Percentiles rank a stretch among this genome's conserved stretches.
Conservation (phyloP, 1,140 invertebrate genomes). For the Apis florea region DNA sequence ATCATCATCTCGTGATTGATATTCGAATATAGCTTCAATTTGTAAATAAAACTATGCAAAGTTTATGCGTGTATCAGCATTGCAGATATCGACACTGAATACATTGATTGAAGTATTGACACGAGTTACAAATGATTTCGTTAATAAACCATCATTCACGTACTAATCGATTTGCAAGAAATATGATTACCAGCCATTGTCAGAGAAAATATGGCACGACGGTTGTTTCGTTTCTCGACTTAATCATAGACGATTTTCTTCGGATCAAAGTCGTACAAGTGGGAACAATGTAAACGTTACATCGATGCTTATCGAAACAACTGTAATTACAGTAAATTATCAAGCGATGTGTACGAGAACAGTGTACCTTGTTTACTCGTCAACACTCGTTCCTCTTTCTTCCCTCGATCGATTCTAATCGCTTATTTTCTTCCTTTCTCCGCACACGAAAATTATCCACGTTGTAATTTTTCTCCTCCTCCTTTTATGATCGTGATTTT, state of each 20-base stretch:
- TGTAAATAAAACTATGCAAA: too few species aligned
- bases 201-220: neutral
- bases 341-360: neutral
- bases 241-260: neutral
- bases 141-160: slow-evolving; percentile 4
- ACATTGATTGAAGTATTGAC: too few species aligned
- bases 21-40: too few species aligned
- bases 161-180: neutral
- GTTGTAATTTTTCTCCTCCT: neutral
- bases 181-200: neutral
- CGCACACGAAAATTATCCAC: neutral
- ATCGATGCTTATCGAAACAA: slow-evolving; percentile 33
- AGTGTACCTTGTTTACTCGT: neutral
- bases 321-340: slow-evolving; percentile 40
- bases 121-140: neutral
- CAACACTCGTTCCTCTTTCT: neutral
- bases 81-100: neutral
- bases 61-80: neutral
- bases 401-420: neutral
- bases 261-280: neutral
- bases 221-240: neutral
- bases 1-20: too few species aligned
- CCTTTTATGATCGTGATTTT: neutral
- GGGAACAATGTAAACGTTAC: slow-evolving; percentile 22
- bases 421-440: neutral